Evolutionary conservation across 2,797 vertebrate species (phyloP), one percentile per base, ranked within the genome.

Genomic region (Meda fulgida): DNA sequence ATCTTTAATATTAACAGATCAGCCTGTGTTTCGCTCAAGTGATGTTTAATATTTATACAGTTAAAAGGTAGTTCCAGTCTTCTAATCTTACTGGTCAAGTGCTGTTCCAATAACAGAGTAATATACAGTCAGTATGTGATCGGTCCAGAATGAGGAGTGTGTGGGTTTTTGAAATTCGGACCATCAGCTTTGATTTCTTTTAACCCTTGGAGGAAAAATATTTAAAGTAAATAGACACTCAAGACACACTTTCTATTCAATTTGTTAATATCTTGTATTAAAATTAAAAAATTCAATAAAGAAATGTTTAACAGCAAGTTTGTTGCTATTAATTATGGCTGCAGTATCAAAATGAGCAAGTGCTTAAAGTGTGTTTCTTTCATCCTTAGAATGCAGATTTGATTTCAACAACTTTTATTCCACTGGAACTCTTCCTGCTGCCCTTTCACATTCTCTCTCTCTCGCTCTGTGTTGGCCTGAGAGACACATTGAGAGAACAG

Each of bases 401-500:
- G 29, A 21, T 34, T 21, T 53, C 29, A 73, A 51, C 7, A 53
- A 71, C 11, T 72, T 3, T 60, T 14, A 72, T 81, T 21, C 43
- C 53, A 31, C 40, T 75, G 40, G 29, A 82, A 63, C 38, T 66
- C 5, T 9, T 19, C 5, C 14, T 7, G 10, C 58, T 83, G 14
- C 40, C 71, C 55, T 65, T 75, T 66, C 43, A 5, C 14, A 9
- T 21, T 55, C 66, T 70, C 31, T 40, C 66, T 70, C 23, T 53
- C 79, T 55, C 40, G n/a, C 48, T 63, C 19, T 26, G 19, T 72
- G 31, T 82, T 8, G 60, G 23, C 3, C 81, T 26, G 71, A 48
- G 38, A 73, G 58, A 75, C 6, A 65, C 14, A 48, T 14, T 29
- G 55, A 66, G 43, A 83, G 76, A 63, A 85, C 81, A 82, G 63